Percentiles rank a stretch among this genome's conserved stretches.
Conservation (phyloP, 2,797 vertebrate genomes). For the Xenopus petersii region DNA sequence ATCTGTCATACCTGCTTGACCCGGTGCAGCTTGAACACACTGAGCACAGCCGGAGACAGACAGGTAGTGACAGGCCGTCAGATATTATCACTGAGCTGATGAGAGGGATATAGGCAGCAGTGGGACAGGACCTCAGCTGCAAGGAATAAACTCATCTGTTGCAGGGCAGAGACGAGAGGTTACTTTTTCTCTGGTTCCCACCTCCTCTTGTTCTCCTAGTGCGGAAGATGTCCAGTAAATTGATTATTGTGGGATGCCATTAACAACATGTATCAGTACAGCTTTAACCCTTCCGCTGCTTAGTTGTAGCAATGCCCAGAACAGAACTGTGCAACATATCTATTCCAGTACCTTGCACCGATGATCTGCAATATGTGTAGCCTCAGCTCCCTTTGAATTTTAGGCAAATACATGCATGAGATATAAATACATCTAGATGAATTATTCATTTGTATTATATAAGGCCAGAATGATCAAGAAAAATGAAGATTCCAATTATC, state of each 20-base stretch:
- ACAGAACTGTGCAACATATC: too few relatives aligned
- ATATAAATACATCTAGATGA: too few relatives aligned
- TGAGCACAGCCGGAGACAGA: slow-evolving; percentile 26
- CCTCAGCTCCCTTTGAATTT: too few relatives aligned
- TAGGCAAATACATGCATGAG: too few relatives aligned
- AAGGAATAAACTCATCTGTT: slow-evolving; percentile 43
- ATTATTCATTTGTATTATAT: too few relatives aligned
- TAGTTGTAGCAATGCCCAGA: too few relatives aligned
- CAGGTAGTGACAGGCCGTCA: slow-evolving; percentile 39
- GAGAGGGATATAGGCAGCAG: slow-evolving; percentile 16
- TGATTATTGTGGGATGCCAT: slow-evolving; percentile 23
- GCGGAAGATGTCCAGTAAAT: background rate
- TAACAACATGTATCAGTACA: background rate
- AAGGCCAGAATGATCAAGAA: too few relatives aligned
- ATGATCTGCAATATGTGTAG: too few relatives aligned
- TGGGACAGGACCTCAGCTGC: slow-evolving; percentile 42
- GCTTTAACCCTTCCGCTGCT: background rate
- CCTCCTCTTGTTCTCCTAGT: slow-evolving; percentile 1
- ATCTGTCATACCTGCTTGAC: slow-evolving; percentile 25
- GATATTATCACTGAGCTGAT: slow-evolving; percentile 39
- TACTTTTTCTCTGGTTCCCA: slow-evolving; percentile 8
- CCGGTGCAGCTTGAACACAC: slow-evolving; percentile 18
- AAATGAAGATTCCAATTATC: too few relatives aligned
- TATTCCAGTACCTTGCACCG: too few relatives aligned
- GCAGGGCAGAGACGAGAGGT: slow-evolving; percentile 35